Percentiles rank a stretch among this genome's conserved stretches.
These are phyloP conservation scores for Epinotia bilunana DNA, from an alignment of 2,888 invertebrate species.

Conservation along the genomic window DNA sequence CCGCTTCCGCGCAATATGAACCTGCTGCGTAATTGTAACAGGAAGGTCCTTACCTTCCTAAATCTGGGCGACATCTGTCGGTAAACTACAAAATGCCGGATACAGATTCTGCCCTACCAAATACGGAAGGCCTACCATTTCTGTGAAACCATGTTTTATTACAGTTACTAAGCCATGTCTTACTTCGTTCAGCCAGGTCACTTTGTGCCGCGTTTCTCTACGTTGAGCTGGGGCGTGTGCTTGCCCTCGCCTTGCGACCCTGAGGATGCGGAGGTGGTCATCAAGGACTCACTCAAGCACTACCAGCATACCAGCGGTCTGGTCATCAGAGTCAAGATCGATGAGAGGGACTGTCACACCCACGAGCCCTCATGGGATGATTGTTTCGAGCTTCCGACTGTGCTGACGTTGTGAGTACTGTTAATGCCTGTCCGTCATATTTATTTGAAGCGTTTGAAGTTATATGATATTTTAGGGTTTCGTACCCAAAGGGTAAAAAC, in stretches of 20 bases:
- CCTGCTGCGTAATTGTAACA: no score
- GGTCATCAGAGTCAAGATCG: slow-evolving; percentile 86
- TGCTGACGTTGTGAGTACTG: slow-evolving; percentile 73
- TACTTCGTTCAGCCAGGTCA: slow-evolving; percentile 87
- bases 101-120: no score
- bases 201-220: slow-evolving; percentile 88
- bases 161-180: slow-evolving; percentile 57
- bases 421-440: no score
- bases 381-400: slow-evolving; percentile 71
- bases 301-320: slow-evolving; percentile 85
- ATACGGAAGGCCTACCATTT: no score
- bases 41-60: no score
- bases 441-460: no score
- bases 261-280: slow-evolving; percentile 83
- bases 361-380: slow-evolving; percentile 73
- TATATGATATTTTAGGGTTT: no score
- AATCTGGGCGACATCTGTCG: no score
- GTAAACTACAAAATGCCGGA: no score
- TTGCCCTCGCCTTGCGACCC: slow-evolving; percentile 86
- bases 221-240: slow-evolving; percentile 89
- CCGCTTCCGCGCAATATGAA: no score
- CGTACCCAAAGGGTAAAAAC: no score
- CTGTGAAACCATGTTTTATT: neutral
- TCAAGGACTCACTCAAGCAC: slow-evolving; percentile 84
- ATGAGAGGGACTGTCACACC: slow-evolving; percentile 86